Evolutionary conservation across 1,140 invertebrate species (phyloP), one percentile per base, ranked within the genome.

Genomic region (Drosophila jambulina): DNA sequence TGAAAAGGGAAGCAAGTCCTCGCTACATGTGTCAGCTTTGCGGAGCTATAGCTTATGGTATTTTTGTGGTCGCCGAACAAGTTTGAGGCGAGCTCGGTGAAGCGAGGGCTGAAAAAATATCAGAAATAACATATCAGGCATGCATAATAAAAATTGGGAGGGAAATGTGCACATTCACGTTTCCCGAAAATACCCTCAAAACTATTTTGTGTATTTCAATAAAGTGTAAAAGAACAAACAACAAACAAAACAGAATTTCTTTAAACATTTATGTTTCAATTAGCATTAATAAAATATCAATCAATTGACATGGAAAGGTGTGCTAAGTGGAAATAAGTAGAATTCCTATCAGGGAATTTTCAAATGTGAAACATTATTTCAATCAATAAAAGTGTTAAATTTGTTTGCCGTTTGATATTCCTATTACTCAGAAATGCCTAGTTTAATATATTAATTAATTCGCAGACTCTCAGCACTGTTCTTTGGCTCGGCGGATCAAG

Each of bases 61-160:
- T 74, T 87, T 82, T 76, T 87, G 75, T 69, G 82, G 82, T 60
- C n/a, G 62, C 63, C 36, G 19, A 23, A 32, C 60, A 46, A 36
- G 63, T n/a, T 65, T 9, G 42, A 65, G 60, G 19, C 12, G n/a
- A 45, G n/a, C 13, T n/a, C 34, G n/a, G 40, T 27, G 15, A 9
- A 25, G 8, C 6, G 9, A 3, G 15, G 4, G 9, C 0, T 36
- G 59, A 0, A 12, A 21, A 29, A 21, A 25, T 10, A 5, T 10
- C 25, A 46, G 13, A 45, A 70, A 78, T 71, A 72, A 71, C 56
- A 69, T 60, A 77, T 75, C 60, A 59, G 51, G 67, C 71, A 70
- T 87, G 68, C 80, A 88, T 67, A 75, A 76, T 80, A 80, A 74
- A 19, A 80, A 84, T 84, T 72, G 32, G 62, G 68, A 64, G 49